Base-by-base conservation (phyloP, 2,888 invertebrate species). In the Dynastes maya region DNA sequence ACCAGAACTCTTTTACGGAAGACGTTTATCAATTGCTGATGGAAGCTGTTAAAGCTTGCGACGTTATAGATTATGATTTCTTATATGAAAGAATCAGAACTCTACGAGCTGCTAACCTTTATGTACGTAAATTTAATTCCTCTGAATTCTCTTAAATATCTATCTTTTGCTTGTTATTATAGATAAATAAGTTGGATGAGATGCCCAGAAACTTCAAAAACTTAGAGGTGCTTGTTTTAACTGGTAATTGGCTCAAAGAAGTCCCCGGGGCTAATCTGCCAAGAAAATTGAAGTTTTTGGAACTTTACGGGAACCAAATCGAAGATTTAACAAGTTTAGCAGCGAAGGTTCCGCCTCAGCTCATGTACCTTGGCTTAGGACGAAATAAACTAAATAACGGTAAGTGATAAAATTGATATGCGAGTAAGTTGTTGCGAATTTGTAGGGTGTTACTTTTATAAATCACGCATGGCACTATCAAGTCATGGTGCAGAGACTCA, bases 331-430 rank as follows among this genome's bases (percentile, higher is more conserved):
- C 85, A 6, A 80, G 81, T 9, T 87, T 91, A 77, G 85, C 85
- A 1, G 85, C 72, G 80, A 80, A 86, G 87, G 80, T 82, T 1
- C 91, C 92, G 0, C 78, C 80, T 65, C 84, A 86, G 64, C 83
- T 92, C 67, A 79, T 89, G 2, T 90, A 91, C 82, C 85, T 92
- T 70, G 92, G 92, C 55, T 86, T 92, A 29, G 89, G 90, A 1
- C 88, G 89, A 80, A 92, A 92, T 85, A 85, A 89, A 58, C 76
- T 89, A 63, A 83, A 83, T 6, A 83, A 88, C 78, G 84, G 88
- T 88, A 84, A 85, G 87, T 84, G 22, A 4, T 55, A 16, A 4
- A 16, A 3, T 22, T n/a, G 55, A 55, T 55, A 11, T 55, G 13
- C 6, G 55, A 2, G n/a, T 4, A 32, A 32, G 45, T 45, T 8